Evolutionary conservation across 2,113 vertebrate genomes (phyloP).

Genomic region (Tiliqua scincoides): DNA sequence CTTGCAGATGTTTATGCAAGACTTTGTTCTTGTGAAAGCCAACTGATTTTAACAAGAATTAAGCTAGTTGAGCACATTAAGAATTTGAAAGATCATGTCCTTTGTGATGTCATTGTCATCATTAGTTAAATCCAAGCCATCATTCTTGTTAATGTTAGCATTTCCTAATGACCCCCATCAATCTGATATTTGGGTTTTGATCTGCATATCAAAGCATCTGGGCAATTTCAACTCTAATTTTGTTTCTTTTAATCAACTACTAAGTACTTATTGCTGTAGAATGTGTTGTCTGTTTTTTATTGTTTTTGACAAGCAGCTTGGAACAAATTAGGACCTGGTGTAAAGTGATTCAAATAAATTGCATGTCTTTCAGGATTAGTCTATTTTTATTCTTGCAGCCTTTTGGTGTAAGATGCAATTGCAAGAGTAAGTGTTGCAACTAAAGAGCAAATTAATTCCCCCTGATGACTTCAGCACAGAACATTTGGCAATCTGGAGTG

Average conservation of each 20-base stretch:
- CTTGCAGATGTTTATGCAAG: not conserved
- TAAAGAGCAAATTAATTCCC: not conserved
- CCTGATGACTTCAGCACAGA: not conserved
- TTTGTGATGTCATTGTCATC: slow-evolving; percentile 29
- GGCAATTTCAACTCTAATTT: slow-evolving; percentile 23
- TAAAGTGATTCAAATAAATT: not conserved
- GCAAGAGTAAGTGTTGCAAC: not conserved
- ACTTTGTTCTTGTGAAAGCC: rapidly evolving
- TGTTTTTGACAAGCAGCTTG: slow-evolving; percentile 21
- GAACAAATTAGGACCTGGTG: not conserved
- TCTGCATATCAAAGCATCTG: slow-evolving; percentile 39
- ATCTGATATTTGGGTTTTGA: slow-evolving; percentile 35
- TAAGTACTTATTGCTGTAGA: slow-evolving; percentile 15
- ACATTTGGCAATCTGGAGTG: not conserved
- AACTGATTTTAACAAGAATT: not conserved
- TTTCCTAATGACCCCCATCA: slow-evolving; percentile 40
- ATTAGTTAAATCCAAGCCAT: slow-evolving; percentile 33
- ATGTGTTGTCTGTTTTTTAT: slow-evolving; percentile 21
- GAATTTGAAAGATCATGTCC: not conserved
- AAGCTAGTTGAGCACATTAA: not conserved
- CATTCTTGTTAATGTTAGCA: slow-evolving; percentile 25
- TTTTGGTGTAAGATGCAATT: not conserved
- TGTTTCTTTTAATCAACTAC: slow-evolving; percentile 34
- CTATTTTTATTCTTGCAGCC: too few species aligned
- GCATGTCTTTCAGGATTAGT: not conserved